Percentiles rank a stretch among this genome's conserved stretches.
phyloP scores from a whole-genome alignment of 2,888 invertebrate species.

The Amphiduros pacificus region DNA sequence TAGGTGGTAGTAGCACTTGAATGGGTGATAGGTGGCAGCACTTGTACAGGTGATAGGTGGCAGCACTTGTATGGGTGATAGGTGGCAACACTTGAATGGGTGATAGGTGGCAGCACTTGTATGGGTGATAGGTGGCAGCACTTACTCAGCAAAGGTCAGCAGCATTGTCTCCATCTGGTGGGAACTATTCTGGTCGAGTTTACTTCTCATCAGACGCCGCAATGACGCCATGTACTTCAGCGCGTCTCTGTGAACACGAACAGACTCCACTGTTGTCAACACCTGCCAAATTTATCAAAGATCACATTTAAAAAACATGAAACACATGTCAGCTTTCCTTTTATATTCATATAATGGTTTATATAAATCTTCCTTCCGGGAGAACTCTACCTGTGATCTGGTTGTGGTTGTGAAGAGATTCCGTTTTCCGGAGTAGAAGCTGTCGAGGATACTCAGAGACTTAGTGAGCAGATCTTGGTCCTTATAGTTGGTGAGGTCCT shows the following conservation, averaged over 20 bases:
- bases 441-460: constrained; percentile 10
- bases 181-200: background rate
- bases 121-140: too few relatives aligned
- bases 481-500: constrained; percentile 16
- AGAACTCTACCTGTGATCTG: constrained; percentile 8
- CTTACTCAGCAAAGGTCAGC: constrained; percentile 7
- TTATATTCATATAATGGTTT: background rate
- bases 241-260: constrained; percentile 10
- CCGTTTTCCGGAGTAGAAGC: constrained; percentile 4
- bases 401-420: background rate
- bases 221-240: constrained; percentile 4
- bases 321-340: background rate
- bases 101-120: too few relatives aligned
- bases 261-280: constrained; percentile 8
- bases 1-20: too few relatives aligned
- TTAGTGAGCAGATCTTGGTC: constrained; percentile 7
- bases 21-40: too few relatives aligned
- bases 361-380: too few relatives aligned
- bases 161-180: constrained; percentile 8
- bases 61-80: too few relatives aligned
- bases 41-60: too few relatives aligned
- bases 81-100: too few relatives aligned
- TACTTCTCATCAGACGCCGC: background rate
- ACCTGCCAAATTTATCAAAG: constrained; percentile 5
- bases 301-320: background rate